Conservation (phyloP, 2,113 vertebrate genomes). For the Budorcas taxicolor region DNA sequence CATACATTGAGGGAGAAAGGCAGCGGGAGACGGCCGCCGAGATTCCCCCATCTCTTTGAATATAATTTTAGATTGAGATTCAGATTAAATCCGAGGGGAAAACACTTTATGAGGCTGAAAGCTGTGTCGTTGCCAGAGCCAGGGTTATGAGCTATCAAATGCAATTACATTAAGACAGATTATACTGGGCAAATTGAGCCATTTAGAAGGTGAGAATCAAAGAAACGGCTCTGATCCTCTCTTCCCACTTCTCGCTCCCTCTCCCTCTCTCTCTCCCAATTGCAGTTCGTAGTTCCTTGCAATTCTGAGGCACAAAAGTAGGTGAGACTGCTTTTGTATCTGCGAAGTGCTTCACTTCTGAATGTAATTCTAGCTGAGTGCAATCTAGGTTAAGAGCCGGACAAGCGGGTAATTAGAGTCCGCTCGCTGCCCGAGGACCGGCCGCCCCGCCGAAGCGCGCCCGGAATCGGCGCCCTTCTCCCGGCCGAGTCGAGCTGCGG, state of each 20-base stretch:
- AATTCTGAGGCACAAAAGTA: slow-evolving; percentile 82
- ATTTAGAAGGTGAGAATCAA: slow-evolving; percentile 85
- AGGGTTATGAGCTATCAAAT: slow-evolving; percentile 83
- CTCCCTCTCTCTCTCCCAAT: slow-evolving; percentile 71
- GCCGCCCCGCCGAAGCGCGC: slow-evolving; percentile 78
- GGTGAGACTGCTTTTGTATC: slow-evolving; percentile 84
- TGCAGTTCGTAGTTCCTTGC: slow-evolving; percentile 83
- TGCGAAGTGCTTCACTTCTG: slow-evolving; percentile 83
- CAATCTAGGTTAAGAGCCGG: slow-evolving; percentile 87
- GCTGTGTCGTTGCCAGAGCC: slow-evolving; percentile 79
- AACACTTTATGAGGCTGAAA: slow-evolving; percentile 80
- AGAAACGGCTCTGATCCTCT: slow-evolving; percentile 79
- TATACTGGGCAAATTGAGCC: slow-evolving; percentile 84
- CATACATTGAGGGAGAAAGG: slow-evolving; percentile 85
- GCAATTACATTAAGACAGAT: slow-evolving; percentile 87
- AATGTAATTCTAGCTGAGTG: slow-evolving; percentile 86
- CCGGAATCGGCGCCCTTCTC: slow-evolving; percentile 78
- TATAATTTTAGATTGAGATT: slow-evolving; percentile 85
- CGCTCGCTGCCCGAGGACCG: slow-evolving; percentile 81
- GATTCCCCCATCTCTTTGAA: slow-evolving; percentile 80
- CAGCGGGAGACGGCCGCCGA: slow-evolving; percentile 78
- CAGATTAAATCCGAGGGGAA: slow-evolving; percentile 87
- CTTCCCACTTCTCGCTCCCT: slow-evolving; percentile 41
- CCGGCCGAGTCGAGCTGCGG: slow-evolving; percentile 81
- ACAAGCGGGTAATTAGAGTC: slow-evolving; percentile 86